Evolutionary conservation across 2,888 invertebrate species (phyloP).

Genomic region (Spodoptera littoralis): DNA sequence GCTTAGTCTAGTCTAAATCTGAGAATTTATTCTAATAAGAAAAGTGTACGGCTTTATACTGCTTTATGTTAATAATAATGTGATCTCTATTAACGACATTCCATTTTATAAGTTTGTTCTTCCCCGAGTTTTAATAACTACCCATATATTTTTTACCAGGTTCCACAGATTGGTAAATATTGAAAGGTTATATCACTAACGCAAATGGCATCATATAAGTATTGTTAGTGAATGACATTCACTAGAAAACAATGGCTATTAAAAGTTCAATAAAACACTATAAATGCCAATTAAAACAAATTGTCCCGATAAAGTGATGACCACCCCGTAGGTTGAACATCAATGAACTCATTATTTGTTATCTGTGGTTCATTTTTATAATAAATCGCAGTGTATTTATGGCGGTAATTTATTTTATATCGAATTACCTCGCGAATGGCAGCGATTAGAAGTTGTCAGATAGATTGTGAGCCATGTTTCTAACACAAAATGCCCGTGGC

Average conservation of each 20-base stretch:
- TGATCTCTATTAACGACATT: background rate
- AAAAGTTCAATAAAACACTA: constrained; percentile 54
- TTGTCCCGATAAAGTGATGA: constrained; percentile 38
- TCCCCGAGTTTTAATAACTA: no score
- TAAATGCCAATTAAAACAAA: constrained; percentile 55
- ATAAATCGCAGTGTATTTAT: constrained; percentile 36
- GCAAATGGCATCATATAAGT: no score
- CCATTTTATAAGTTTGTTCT: no score
- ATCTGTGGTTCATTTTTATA: constrained; percentile 39
- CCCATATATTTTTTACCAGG: no score
- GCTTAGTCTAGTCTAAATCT: constrained; percentile 35
- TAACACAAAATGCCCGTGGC: constrained; percentile 14
- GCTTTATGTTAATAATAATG: constrained; percentile 23
- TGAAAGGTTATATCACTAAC: no score
- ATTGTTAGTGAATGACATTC: no score
- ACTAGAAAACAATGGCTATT: constrained; percentile 45
- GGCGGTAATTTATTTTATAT: constrained; percentile 21
- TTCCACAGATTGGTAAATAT: no score
- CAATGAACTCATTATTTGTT: constrained; percentile 48
- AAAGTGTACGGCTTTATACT: constrained; percentile 11
- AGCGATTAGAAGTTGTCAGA: constrained; percentile 14
- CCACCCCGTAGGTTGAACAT: constrained; percentile 2
- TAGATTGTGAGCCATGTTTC: constrained; percentile 14
- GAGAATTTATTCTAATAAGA: constrained; percentile 28
- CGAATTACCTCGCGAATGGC: constrained; percentile 1